These are phyloP conservation scores for Vanessa atalanta DNA, from an alignment of 1,140 invertebrate species.

Conservation along the genomic window DNA sequence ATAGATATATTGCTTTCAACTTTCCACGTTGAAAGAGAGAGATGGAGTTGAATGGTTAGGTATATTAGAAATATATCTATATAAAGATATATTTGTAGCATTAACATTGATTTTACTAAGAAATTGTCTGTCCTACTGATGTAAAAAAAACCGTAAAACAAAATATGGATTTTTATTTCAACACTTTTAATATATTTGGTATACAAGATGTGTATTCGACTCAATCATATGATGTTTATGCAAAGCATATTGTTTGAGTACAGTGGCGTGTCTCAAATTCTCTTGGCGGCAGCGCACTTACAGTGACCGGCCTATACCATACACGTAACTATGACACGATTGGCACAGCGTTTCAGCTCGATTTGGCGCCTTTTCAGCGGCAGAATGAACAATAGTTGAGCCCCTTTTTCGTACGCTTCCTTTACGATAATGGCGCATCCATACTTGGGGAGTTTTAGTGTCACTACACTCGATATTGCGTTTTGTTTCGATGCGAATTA, in stretches of 20 bases:
- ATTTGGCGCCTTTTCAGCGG: conserved; percentile 16
- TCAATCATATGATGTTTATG: background rate
- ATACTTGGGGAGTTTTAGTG: conserved; percentile 7
- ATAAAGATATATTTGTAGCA: no score
- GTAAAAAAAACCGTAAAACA: no score
- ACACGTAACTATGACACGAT: conserved; percentile 9
- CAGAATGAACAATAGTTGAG: conserved; percentile 11
- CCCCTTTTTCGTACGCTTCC: conserved; percentile 16
- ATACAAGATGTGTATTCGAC: background rate
- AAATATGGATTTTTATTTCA: no score
- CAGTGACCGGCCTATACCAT: background rate
- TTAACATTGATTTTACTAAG: no score
- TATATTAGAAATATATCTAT: no score
- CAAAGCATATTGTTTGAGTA: background rate
- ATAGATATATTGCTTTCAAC: no score
- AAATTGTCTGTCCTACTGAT: no score
- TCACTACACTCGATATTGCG: conserved; percentile 10
- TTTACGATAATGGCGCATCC: conserved; percentile 3
- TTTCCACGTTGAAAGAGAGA: no score
- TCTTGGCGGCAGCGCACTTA: background rate
- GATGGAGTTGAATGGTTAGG: no score
- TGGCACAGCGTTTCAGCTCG: conserved; percentile 11
- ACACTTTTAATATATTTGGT: background rate
- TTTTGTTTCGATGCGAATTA: conserved; percentile 17
- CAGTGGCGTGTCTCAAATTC: background rate